These are phyloP conservation scores for Apamea crenata DNA, from an alignment of 2,888 invertebrate species.

Conservation along the genomic window DNA sequence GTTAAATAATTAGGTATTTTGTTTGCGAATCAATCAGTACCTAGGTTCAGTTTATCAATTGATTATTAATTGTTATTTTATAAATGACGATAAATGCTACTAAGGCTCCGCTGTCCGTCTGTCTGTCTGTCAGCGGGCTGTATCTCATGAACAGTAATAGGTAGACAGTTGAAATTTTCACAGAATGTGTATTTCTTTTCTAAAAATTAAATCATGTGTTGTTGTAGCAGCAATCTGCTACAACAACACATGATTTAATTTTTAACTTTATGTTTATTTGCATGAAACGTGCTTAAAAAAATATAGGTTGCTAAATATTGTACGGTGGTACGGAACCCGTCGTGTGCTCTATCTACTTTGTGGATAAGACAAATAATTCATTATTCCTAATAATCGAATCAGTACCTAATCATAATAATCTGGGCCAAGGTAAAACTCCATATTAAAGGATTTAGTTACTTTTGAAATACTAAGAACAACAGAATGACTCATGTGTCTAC, in stretches of 20 bases:
- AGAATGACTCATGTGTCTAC: slow-evolving; percentile 26
- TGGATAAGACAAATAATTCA: not conserved
- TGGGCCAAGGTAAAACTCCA: slow-evolving; percentile 7
- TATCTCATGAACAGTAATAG: not conserved
- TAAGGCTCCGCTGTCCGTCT: not conserved
- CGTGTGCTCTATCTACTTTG: not conserved
- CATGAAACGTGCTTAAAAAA: not conserved
- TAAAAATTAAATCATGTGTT: no score
- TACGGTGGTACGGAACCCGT: not conserved
- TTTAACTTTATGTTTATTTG: no score
- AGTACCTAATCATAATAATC: slow-evolving; percentile 16
- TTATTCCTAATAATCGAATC: not conserved
- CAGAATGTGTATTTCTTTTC: not conserved
- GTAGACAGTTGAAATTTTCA: not conserved
- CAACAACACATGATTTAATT: no score
- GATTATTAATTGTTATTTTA: not conserved
- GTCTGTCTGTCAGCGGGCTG: not conserved
- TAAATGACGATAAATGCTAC: not conserved
- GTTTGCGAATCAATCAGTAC: slow-evolving; percentile 12
- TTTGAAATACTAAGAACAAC: slow-evolving; percentile 29
- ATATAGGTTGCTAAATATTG: not conserved
- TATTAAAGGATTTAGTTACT: slow-evolving; percentile 17
- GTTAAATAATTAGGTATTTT: slow-evolving; percentile 33
- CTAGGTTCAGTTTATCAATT: not conserved
- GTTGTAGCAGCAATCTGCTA: no score